A percentile compares a stretch with the other conserved stretches of the same genome.
phyloP scores from a whole-genome alignment of 2,113 vertebrate genomes.

The Rhabdomys dilectus region DNA sequence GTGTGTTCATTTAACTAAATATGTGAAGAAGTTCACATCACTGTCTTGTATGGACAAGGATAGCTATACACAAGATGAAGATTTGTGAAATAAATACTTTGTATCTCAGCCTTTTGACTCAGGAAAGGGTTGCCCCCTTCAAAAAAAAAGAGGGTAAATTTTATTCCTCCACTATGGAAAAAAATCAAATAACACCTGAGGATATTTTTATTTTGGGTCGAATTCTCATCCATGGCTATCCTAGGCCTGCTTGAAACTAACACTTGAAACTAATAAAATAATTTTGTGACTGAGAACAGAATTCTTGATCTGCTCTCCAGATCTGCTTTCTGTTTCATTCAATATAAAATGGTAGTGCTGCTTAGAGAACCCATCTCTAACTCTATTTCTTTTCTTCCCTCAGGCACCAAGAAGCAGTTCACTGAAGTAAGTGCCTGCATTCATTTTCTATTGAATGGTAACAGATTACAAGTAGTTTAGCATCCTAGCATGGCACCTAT shows the following conservation, averaged over 20 bases:
- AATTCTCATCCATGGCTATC: background rate
- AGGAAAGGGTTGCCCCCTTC: background rate
- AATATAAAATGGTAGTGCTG: background rate
- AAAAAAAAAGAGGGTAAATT: background rate
- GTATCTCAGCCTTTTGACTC: background rate
- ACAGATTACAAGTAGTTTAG: background rate
- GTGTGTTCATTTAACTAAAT: background rate
- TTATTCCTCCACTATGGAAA: background rate
- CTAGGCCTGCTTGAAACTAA: background rate
- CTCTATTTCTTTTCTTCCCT: slow-evolving; percentile 35
- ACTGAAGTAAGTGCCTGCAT: background rate
- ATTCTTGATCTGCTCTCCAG: background rate
- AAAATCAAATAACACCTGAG: background rate
- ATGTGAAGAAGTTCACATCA: background rate
- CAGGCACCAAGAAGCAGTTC: background rate
- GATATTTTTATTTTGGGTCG: background rate
- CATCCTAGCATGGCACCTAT: background rate
- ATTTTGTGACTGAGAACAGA: background rate
- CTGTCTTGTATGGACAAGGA: no score
- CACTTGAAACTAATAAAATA: slow-evolving; percentile 35
- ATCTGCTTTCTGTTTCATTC: background rate
- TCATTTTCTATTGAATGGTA: background rate
- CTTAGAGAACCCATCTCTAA: slow-evolving; percentile 11
- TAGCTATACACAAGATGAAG: no score
- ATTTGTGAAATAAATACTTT: background rate